These are phyloP conservation scores for Papilio helenus DNA, from an alignment of 1,140 invertebrate genomes.

Conservation along the genomic window DNA sequence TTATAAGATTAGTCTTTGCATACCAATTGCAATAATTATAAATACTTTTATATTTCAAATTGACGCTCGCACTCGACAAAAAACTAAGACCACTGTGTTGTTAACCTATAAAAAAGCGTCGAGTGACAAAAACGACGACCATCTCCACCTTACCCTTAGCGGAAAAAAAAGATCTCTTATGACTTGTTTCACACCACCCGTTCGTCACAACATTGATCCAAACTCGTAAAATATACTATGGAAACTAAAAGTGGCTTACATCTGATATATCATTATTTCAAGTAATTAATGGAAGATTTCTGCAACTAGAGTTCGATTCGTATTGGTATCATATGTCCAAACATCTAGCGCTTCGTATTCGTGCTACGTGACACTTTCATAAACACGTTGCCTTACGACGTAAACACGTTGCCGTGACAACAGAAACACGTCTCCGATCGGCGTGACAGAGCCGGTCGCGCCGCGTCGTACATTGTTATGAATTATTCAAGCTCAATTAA, in stretches of 20 bases:
- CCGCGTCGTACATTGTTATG: not conserved
- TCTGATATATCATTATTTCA: not conserved
- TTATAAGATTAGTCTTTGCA: not conserved
- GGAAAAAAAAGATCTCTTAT: no score
- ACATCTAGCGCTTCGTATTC: not conserved
- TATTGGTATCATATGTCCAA: no score
- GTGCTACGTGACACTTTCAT: not conserved
- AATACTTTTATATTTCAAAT: not conserved
- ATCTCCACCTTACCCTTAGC: no score
- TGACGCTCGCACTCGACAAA: no score
- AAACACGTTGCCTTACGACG: not conserved
- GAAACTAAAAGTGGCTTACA: not conserved
- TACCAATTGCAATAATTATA: not conserved
- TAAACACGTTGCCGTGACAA: constrained; percentile 1
- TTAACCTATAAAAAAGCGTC: no score
- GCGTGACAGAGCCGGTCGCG: not conserved
- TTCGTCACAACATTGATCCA: no score
- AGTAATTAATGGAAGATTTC: not conserved
- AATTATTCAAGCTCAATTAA: constrained; percentile 1
- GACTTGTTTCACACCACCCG: no score
- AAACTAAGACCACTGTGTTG: no score
- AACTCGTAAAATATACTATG: not conserved
- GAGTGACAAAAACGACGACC: no score
- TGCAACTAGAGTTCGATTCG: not conserved
- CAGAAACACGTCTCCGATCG: not conserved